Base-by-base conservation (phyloP, 2,797 vertebrate species). In the Syngnathus acus region DNA sequence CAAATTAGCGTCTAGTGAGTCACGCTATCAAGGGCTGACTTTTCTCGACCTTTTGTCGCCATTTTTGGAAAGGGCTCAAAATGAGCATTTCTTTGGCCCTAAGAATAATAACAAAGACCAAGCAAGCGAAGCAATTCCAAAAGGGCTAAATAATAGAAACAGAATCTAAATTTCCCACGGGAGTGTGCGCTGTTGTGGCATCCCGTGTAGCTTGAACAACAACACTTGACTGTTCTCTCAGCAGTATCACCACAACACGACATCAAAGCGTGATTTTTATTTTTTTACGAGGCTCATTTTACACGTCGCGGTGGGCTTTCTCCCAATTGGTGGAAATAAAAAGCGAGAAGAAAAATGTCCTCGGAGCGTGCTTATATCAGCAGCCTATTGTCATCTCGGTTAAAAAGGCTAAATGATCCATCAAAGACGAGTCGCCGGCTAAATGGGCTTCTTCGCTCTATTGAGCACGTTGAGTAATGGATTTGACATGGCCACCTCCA, bases 391-490 rank as follows among this genome's bases (percentile, higher is more conserved):
- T 87, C 78, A 82, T 77, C 71, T 68, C 74, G 74, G 76, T 86
- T 84, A 81, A 80, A 32, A 86, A 84, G 86, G 79, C 74, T 84
- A 84, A 86, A 88, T 82, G 83, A 88, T 85, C 86, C 83, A 76
- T 82, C 80, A 71, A 66, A 82, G 84, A 88, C 82, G 82, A 88
- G 82, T 87, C 82, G 80, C 82, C 82, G 82, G 82, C 75, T 85
- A 86, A 89, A 87, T 81, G 81, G 84, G 78, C 80, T 76, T 67
- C 80, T 76, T 68, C 45, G 71, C 80, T 88, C 82, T 82, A 86
- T 87, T 81, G 84, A 87, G 73, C 81, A 78, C 79, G 82, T 83
- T 84, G 82, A 86, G 82, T 82, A 82, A 88, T 86, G 85, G 80
- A 81, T 86, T 63, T 63, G 61, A 63, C 40, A 63, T 16, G 61